These are phyloP conservation scores for Aricia agestis DNA, from an alignment of 1,140 invertebrate species.

Conservation along the genomic window DNA sequence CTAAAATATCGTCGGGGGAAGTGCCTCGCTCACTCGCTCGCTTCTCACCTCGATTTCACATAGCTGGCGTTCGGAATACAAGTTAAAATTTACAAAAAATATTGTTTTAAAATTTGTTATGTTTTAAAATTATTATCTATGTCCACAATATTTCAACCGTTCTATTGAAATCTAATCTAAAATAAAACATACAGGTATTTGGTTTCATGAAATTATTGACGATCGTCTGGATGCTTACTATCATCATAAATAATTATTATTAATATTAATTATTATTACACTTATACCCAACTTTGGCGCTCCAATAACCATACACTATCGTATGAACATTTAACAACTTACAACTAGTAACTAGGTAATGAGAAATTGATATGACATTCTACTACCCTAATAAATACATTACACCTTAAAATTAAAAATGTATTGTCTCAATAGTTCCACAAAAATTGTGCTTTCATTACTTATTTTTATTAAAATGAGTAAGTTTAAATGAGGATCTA, in stretches of 20 bases:
- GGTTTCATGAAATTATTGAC: conserved; percentile 1
- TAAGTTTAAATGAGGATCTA: too few relatives aligned
- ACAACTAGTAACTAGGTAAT: background rate
- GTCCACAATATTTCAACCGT: too few relatives aligned
- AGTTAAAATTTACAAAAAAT: too few relatives aligned
- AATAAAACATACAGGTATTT: background rate
- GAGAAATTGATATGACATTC: conserved; percentile 4
- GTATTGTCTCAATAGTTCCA: conserved; percentile 59
- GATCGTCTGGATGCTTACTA: background rate
- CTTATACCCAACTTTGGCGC: conserved; percentile 4
- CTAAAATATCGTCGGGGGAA: too few relatives aligned
- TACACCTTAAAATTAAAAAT: conserved; percentile 13
- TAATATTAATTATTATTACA: background rate
- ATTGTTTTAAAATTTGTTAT: too few relatives aligned
- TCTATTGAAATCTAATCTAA: too few relatives aligned
- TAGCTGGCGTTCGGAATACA: too few relatives aligned
- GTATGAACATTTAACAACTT: background rate
- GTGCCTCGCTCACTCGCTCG: too few relatives aligned
- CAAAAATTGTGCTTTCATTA: conserved; percentile 41
- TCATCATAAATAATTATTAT: background rate
- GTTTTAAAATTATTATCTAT: too few relatives aligned
- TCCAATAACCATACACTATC: background rate
- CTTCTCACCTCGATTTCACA: too few relatives aligned
- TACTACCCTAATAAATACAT: conserved; percentile 9
- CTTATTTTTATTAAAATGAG: conserved; percentile 20